phyloP scores from a whole-genome alignment of 2,888 invertebrate genomes.

The Sarcophaga variegata region DNA sequence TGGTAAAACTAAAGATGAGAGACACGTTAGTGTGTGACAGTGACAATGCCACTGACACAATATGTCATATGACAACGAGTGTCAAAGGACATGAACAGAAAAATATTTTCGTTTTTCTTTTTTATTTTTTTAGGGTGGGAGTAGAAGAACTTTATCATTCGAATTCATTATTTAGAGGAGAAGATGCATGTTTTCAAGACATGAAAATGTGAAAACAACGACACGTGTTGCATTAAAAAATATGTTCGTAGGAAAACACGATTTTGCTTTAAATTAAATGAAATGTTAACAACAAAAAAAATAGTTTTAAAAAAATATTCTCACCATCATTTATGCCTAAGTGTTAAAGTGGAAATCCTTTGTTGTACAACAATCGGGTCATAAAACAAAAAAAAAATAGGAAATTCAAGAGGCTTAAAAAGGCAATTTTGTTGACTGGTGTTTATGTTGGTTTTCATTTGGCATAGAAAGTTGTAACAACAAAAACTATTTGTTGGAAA shows the following conservation, averaged over 20 bases:
- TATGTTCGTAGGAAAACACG: constrained; percentile 58
- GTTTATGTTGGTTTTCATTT: constrained; percentile 57
- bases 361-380: not conserved
- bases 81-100: constrained; percentile 21
- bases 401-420: constrained; percentile 58
- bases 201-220: constrained; percentile 40
- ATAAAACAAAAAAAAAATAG: not conserved
- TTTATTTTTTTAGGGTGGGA: constrained; percentile 47
- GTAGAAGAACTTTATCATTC: not conserved
- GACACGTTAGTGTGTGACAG: constrained; percentile 72
- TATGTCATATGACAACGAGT: constrained; percentile 78
- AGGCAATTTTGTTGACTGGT: constrained; percentile 56
- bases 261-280: constrained; percentile 56
- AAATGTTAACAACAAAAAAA: constrained; percentile 40
- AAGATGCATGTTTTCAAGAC: constrained; percentile 37
- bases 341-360: constrained; percentile 61
- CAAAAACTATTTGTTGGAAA: constrained; percentile 19
- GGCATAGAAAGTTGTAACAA: constrained; percentile 46
- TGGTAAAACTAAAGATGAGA: constrained; percentile 32
- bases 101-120: not conserved
- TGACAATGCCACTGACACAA: constrained; percentile 73
- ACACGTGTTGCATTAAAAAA: constrained; percentile 62
- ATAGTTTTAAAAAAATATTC: constrained; percentile 42
- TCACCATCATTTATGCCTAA: constrained; percentile 47
- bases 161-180: too few species aligned